Evolutionary conservation across 2,888 invertebrate species (phyloP).

Genomic region (Eurytoma adleriae): DNA sequence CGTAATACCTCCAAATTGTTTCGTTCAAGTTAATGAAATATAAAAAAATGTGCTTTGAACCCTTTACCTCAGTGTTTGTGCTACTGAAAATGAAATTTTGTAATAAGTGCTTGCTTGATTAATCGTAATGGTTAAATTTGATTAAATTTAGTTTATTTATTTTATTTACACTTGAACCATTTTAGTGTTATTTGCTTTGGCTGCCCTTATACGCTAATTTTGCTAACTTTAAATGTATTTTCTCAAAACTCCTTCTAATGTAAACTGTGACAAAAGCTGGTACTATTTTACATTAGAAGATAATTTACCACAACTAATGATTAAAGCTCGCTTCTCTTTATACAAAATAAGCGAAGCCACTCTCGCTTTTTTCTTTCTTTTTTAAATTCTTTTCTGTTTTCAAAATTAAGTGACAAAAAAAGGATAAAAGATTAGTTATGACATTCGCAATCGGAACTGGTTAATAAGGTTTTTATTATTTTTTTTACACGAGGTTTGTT

Average conservation of each 20-base stretch:
- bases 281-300: constrained; percentile 43
- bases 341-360: constrained; percentile 50
- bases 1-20: constrained; percentile 8
- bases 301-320: constrained; percentile 18
- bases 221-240: constrained; percentile 1
- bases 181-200: constrained; percentile 57
- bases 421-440: constrained; percentile 16
- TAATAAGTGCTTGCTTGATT: constrained; percentile 43
- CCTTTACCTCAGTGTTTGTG: constrained; percentile 73
- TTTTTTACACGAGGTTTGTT: constrained; percentile 1
- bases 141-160: constrained; percentile 17
- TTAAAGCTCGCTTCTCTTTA: constrained; percentile 27
- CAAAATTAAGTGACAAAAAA: constrained; percentile 11
- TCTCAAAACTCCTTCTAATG: no score
- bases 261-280: no score
- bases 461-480: constrained; percentile 12
- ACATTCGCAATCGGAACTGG: constrained; percentile 4
- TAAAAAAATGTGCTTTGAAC: constrained; percentile 58
- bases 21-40: constrained; percentile 16
- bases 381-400: background rate
- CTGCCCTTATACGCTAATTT: constrained; percentile 50
- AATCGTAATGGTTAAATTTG: constrained; percentile 37
- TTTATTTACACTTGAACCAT: constrained; percentile 55
- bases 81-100: constrained; percentile 52
- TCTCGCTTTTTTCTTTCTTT: constrained; percentile 25